Conservation (phyloP, 2,113 vertebrate genomes). For the Electrona antarctica region DNA sequence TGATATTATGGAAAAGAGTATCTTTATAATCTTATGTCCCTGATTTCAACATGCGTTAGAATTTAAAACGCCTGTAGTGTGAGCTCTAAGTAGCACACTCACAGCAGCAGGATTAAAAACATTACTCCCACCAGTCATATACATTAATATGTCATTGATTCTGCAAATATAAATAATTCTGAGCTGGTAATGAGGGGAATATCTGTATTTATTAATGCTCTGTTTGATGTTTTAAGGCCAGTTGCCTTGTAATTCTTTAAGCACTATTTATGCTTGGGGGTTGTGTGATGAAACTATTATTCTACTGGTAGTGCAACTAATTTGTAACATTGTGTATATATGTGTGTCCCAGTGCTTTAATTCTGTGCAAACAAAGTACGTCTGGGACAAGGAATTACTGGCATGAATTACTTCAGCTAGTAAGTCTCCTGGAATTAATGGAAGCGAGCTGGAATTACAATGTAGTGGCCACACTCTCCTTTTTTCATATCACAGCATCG, state of each 20-base stretch:
- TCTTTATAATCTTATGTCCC: no score
- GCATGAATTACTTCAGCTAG: constrained; percentile 45
- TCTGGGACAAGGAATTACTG: constrained; percentile 45
- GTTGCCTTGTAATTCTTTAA: constrained; percentile 51
- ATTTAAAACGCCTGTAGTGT: no score
- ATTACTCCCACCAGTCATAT: constrained; percentile 9
- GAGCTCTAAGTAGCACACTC: no score
- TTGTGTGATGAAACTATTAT: constrained; percentile 39
- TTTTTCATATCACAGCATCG: constrained; percentile 26
- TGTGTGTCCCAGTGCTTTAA: constrained; percentile 32
- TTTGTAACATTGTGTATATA: constrained; percentile 36
- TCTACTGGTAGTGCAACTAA: constrained; percentile 28
- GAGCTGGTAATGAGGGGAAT: constrained; percentile 21
- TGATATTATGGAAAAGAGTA: no score
- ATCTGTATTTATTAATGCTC: constrained; percentile 36
- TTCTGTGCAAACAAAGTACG: constrained; percentile 49
- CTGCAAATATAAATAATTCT: neutral
- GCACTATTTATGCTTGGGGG: constrained; percentile 28
- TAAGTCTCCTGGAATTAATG: constrained; percentile 54
- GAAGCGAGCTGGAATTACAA: constrained; percentile 50
- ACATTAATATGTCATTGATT: constrained; percentile 9
- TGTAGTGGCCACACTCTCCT: neutral
- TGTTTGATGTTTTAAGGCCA: constrained; percentile 23
- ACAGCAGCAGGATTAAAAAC: neutral
- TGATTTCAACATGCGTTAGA: no score